A percentile compares a stretch with the other conserved stretches of the same genome.
Conservation (phyloP, 2,797 vertebrate species). For the Eupleurogrammus muticus region DNA sequence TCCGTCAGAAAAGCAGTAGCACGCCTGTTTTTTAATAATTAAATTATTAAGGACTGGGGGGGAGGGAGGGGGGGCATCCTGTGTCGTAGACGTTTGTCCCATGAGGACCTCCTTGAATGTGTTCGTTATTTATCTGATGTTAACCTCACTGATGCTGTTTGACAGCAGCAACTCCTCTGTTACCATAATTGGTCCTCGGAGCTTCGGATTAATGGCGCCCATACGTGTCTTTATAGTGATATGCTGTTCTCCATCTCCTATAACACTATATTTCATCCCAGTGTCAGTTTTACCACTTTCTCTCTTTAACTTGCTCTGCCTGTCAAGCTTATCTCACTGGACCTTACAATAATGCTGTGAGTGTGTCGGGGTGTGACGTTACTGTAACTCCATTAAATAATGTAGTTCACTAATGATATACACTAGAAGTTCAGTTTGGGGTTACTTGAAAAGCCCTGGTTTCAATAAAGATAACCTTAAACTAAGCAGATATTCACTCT, state of each 20-base stretch:
- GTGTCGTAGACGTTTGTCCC: not conserved
- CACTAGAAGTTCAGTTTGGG: too few species aligned
- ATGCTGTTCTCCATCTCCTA: not conserved
- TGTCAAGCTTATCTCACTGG: not conserved
- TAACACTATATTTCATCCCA: not conserved
- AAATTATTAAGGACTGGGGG: conserved; percentile 20
- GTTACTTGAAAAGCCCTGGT: too few species aligned
- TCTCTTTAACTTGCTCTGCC: not conserved
- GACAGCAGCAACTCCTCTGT: conserved; percentile 21
- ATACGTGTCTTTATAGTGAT: not conserved
- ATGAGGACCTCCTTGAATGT: conserved; percentile 3
- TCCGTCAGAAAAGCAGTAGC: conserved; percentile 29
- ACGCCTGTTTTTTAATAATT: conserved; percentile 36
- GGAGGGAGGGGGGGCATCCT: not conserved
- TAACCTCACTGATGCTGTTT: conserved; percentile 15
- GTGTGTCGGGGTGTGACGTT: not conserved
- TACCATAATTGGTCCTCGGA: conserved; percentile 20
- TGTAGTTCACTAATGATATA: not conserved
- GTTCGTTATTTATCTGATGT: conserved; percentile 22
- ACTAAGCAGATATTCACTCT: too few species aligned
- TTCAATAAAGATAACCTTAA: too few species aligned
- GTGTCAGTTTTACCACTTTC: not conserved
- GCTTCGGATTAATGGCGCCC: conserved; percentile 12
- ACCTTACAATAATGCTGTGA: not conserved
- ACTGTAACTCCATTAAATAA: not conserved